A percentile compares a stretch with the other conserved stretches of the same genome.
phyloP scores from a whole-genome alignment of 2,888 invertebrate genomes.

The Amphipoea oculea region DNA sequence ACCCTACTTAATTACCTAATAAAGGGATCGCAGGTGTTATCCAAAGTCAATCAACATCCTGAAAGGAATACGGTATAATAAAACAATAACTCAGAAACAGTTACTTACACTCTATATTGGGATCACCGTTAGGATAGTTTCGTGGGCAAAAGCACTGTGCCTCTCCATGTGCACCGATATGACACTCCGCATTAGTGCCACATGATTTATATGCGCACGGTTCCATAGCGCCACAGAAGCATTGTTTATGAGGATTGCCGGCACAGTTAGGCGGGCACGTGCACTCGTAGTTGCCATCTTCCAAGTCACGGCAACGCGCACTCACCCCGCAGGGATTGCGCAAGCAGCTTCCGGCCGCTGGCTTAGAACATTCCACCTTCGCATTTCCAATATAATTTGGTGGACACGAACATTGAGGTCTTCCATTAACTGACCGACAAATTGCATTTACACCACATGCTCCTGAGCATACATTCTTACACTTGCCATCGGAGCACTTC shows the following conservation, averaged over 20 bases:
- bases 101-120: slow-evolving; percentile 95
- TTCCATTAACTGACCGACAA: slow-evolving; percentile 94
- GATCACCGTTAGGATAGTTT: slow-evolving; percentile 95
- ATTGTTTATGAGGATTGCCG: slow-evolving; percentile 95
- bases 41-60: slow-evolving; percentile 2
- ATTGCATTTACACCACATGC: slow-evolving; percentile 96
- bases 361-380: slow-evolving; percentile 93
- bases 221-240: slow-evolving; percentile 94
- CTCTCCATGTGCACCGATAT: slow-evolving; percentile 92
- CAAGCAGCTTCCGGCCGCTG: slow-evolving; percentile 93
- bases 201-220: slow-evolving; percentile 95
- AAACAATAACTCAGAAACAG: slow-evolving; percentile 39
- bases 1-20: background rate
- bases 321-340: slow-evolving; percentile 96
- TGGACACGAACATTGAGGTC: slow-evolving; percentile 96
- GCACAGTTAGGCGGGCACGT: slow-evolving; percentile 94
- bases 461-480: slow-evolving; percentile 95
- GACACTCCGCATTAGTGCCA: slow-evolving; percentile 95
- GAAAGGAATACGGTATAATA: slow-evolving; percentile 19
- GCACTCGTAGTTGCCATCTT: slow-evolving; percentile 95
- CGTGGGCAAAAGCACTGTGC: slow-evolving; percentile 96
- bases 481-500: slow-evolving; percentile 92
- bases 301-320: slow-evolving; percentile 94
- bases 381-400: slow-evolving; percentile 95
- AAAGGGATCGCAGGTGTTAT: background rate